Conservation (phyloP, 1,140 invertebrate species). For the Aphidius ervi region DNA sequence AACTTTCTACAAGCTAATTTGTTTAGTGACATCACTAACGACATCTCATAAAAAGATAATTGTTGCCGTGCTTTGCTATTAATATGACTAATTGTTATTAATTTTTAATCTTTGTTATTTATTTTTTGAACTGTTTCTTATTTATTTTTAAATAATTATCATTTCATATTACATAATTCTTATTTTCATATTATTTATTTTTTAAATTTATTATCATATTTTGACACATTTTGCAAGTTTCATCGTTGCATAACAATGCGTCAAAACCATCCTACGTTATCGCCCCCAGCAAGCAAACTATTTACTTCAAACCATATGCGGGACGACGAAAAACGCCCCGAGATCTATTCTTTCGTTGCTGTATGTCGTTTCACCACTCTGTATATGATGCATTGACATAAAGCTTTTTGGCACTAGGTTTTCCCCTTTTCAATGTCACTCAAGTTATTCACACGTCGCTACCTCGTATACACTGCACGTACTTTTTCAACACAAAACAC, state of each 20-base stretch:
- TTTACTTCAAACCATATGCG: background rate
- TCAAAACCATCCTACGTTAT: constrained; percentile 14
- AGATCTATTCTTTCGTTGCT: too few species aligned
- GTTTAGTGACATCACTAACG: constrained; percentile 38
- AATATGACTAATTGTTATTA: too few species aligned
- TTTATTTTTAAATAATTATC: too few species aligned
- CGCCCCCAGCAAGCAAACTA: constrained; percentile 10
- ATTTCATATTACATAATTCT: too few species aligned
- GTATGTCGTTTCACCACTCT: too few species aligned
- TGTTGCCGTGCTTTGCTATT: background rate
- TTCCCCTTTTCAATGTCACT: too few species aligned
- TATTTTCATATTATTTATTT: background rate
- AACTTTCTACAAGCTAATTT: constrained; percentile 40
- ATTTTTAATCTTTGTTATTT: background rate
- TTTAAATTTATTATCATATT: constrained; percentile 1
- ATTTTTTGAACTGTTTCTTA: constrained; percentile 1
- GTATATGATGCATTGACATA: too few species aligned
- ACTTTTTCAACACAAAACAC: too few species aligned
- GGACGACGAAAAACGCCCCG: too few species aligned
- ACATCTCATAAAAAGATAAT: constrained; percentile 36
- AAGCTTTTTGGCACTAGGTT: too few species aligned
- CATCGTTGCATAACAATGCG: constrained; percentile 17
- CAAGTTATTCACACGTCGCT: too few species aligned
- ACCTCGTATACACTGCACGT: too few species aligned
- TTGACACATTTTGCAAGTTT: constrained; percentile 18